Base-by-base conservation (phyloP, 1,140 invertebrate species). In the Drosophila neocordata region DNA sequence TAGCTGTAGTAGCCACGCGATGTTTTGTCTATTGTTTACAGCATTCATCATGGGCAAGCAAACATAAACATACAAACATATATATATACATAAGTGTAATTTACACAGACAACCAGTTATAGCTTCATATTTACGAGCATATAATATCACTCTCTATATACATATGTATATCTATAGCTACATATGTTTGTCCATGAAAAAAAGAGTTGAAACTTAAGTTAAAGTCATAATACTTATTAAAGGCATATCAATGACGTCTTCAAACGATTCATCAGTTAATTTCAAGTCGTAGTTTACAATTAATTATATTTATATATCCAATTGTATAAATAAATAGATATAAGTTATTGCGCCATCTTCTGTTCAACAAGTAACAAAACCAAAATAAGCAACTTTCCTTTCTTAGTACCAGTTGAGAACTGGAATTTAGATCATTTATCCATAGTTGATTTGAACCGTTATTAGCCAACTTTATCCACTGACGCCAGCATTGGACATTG, bases 11-110 rank as follows among this genome's bases (percentile, higher is more conserved):
- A 13, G 55, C 60, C 66, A 52, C 69, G 70, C 73, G 72, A 76
- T 76, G 59, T 76, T 76, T 76, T 68, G 75, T 52, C 60, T 63
- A 76, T 76, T 76, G 73, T 76, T 69, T 76, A 76, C 18, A 35
- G 60, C 37, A 60, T 44, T 41, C 58, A 41, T 60, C 38, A 75
- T 75, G 72, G 64, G 60, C 72, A 48, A 9, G 4, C 13, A 15
- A 18, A 44, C 8, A 44, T 44, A 41, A 13, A 44, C 15, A 44
- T 18, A 44, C 15, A 9, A 3, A 41, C 5, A 8, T 1, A 48
- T 8, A 48, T 0, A 48, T 4, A 48, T 3, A 48, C 8, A 62
- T 58, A 62, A 60, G 58, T 44, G 72, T 74, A 74, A 68, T 73
- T 74, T 60, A 74, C 73, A 76, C 65, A 69, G 35, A 27, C 65